These are phyloP conservation scores for Chlamydotis undulata DNA, from an alignment of 2,113 vertebrate species.

Conservation along the genomic window DNA sequence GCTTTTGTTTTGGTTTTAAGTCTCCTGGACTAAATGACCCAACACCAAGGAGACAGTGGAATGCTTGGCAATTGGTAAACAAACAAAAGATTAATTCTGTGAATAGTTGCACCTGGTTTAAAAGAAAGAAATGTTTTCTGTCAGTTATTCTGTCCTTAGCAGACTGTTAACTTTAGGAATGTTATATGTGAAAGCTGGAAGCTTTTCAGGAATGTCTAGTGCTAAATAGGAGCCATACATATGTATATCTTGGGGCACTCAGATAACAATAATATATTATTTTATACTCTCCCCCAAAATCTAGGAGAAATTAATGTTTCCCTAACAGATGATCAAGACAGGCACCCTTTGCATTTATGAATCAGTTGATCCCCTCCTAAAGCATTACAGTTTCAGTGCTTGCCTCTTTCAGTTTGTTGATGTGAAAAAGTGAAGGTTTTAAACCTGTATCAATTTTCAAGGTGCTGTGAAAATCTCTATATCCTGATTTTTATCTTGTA, in stretches of 20 bases:
- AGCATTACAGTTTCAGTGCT: not conserved
- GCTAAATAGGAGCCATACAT: not conserved
- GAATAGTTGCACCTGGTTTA: not conserved
- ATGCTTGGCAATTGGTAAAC: not conserved
- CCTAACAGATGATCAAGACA: not conserved
- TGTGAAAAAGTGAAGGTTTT: not conserved
- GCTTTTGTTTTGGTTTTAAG: not conserved
- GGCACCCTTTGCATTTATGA: not conserved
- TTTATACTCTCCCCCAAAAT: not conserved
- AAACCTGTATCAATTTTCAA: not conserved
- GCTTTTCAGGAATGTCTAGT: not conserved
- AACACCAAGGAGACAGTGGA: not conserved
- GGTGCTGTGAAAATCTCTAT: not conserved
- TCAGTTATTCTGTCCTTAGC: not conserved
- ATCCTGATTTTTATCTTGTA: not conserved
- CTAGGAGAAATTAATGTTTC: not conserved
- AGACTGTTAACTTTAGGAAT: not conserved
- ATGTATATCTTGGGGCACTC: not conserved
- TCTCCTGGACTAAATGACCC: not conserved
- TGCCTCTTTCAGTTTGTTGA: not conserved
- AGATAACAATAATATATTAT: not conserved
- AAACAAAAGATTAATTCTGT: not conserved
- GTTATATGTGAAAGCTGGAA: not conserved
- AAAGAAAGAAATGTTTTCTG: not conserved
- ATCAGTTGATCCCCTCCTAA: not conserved